phyloP scores from a whole-genome alignment of 2,888 invertebrate genomes.

The Eubasilissa splendida region DNA sequence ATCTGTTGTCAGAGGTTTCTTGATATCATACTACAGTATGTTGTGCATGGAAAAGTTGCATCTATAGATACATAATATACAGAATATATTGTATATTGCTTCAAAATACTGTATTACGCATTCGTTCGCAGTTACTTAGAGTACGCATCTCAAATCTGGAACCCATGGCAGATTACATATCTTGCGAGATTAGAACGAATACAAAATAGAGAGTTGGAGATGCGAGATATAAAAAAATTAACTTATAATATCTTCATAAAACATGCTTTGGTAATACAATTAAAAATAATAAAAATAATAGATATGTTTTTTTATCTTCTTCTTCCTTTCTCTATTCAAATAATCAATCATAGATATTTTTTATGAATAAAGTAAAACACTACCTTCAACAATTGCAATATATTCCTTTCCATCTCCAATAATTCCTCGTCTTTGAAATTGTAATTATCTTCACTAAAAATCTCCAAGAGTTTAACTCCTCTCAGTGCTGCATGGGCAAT shows the following conservation, averaged over 20 bases:
- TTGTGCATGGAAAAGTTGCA: no score
- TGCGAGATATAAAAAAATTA: background rate
- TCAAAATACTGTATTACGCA: no score
- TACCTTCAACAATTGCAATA: constrained; percentile 23
- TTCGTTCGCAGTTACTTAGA: no score
- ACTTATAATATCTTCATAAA: background rate
- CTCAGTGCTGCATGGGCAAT: constrained; percentile 45
- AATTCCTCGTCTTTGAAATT: background rate
- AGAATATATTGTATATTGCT: no score
- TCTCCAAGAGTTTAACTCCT: constrained; percentile 17
- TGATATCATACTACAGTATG: no score
- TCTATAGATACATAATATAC: no score
- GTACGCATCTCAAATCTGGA: no score
- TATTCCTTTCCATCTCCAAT: background rate
- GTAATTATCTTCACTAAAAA: background rate
- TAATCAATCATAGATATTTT: no score
- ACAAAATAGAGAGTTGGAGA: background rate
- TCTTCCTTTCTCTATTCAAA: no score
- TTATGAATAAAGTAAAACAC: background rate
- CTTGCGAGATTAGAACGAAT: background rate
- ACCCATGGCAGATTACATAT: background rate
- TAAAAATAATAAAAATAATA: background rate
- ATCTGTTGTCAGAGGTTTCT: no score
- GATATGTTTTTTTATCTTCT: no score
- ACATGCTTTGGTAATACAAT: background rate